Evolutionary conservation across 2,888 invertebrate genomes (phyloP), one percentile per base, ranked within the genome.

Genomic region (Heliconius ismenius): DNA sequence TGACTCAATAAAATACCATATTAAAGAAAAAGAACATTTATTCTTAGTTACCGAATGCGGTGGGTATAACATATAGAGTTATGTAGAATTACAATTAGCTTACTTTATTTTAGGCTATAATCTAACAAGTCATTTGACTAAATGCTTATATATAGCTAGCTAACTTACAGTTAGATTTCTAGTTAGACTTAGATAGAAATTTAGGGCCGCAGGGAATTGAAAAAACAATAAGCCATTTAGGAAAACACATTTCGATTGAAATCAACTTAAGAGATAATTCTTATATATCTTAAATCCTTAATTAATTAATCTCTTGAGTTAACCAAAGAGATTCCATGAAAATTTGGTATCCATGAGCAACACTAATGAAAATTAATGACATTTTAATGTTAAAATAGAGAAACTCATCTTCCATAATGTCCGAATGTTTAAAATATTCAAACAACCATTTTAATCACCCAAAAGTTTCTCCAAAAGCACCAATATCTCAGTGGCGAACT

Each of bases 401-500:
- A 21, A 64, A 10, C 21, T 32, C 11, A 21, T 11, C 64, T 1
- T 36, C 32, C n/a, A 36, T 32, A n/a, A 32, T 9, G 32, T 64
- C 9, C 28, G 21, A 36, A 32, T 21, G 21, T 62, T 15, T 62
- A 15, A 24, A 15, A 15, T 62, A 62, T 62, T 62, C 13, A 26
- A 62, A 62, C 26, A 26, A 26, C 13, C 26, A 62, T 62, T 54
- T 67, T 75, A 82, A n/a, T 80, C 76, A 11, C 73, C 70, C 78
- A 82, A 65, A n/a, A 69, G 67, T 18, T 43, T 91, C 76, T 96
- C 95, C 24, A 96, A 90, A 64, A 96, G 84, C 70, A 89, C 88
- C 72, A 96, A 83, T 3, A 96, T 95, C 86, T 96, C 95, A 2
- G 91, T 91, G 0, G 96, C 97, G 43, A 97, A 91, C 4, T 94